Evolutionary conservation across 2,888 invertebrate species (phyloP).

Genomic region (Idaea biselata): DNA sequence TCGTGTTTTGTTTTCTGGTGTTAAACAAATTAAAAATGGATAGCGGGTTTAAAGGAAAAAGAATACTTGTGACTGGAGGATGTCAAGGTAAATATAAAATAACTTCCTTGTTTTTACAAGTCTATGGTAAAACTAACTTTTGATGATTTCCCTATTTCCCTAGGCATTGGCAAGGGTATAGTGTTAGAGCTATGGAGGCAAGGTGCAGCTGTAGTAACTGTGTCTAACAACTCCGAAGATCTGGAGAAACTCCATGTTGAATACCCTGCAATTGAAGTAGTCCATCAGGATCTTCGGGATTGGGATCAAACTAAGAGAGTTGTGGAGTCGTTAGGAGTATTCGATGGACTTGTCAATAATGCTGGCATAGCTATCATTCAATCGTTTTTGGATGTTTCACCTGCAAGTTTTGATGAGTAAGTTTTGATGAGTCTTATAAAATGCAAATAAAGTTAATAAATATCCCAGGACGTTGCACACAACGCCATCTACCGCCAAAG

Average conservation of each 20-base stretch:
- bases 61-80: slow-evolving; percentile 92
- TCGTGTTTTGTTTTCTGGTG: slow-evolving; percentile 5
- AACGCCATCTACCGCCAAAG: too few species aligned
- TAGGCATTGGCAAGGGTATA: slow-evolving; percentile 87
- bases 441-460: not conserved
- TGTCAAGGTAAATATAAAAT: slow-evolving; percentile 84
- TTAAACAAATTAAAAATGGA: slow-evolving; percentile 42
- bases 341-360: slow-evolving; percentile 94
- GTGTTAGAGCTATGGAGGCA: slow-evolving; percentile 83
- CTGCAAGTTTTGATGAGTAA: slow-evolving; percentile 86
- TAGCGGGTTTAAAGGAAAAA: slow-evolving; percentile 84
- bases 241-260: slow-evolving; percentile 82
- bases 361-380: slow-evolving; percentile 87
- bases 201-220: slow-evolving; percentile 87
- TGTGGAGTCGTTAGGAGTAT: slow-evolving; percentile 76
- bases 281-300: slow-evolving; percentile 85
- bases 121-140: not conserved
- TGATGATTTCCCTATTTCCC: slow-evolving; percentile 1
- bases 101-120: not conserved
- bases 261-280: slow-evolving; percentile 80
- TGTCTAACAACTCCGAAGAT: slow-evolving; percentile 84
- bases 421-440: slow-evolving; percentile 31
- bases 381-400: slow-evolving; percentile 85
- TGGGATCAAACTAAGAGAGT: slow-evolving; percentile 85
- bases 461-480: too few species aligned